Conservation (phyloP, 1,140 invertebrate genomes). For the Heliconius nattereri region DNA sequence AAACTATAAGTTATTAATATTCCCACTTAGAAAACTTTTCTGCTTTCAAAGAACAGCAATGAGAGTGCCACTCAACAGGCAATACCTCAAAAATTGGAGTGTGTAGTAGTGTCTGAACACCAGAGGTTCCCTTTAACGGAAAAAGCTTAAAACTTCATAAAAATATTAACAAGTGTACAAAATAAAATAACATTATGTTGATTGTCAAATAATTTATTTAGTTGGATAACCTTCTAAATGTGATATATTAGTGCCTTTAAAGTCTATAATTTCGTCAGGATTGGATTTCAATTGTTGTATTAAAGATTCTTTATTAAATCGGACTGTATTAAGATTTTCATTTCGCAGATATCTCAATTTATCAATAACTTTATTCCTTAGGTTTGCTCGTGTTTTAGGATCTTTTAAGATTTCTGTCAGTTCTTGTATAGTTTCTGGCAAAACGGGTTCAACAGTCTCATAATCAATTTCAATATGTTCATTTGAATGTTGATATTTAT, state of each 20-base stretch:
- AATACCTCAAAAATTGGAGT: no score
- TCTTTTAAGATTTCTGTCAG: constrained; percentile 54
- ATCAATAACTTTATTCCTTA: constrained; percentile 55
- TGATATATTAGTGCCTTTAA: constrained; percentile 66
- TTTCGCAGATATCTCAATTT: constrained; percentile 59
- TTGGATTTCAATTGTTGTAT: constrained; percentile 58
- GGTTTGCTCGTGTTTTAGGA: constrained; percentile 40
- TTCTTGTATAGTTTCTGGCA: constrained; percentile 56
- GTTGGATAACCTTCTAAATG: constrained; percentile 59
- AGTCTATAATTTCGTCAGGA: constrained; percentile 59
- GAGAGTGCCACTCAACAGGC: no score
- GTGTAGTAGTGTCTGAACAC: no score
- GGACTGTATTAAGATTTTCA: constrained; percentile 57
- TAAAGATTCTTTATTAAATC: constrained; percentile 56
- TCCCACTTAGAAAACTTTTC: no score
- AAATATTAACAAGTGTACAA: neutral
- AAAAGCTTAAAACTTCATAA: no score
- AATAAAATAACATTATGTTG: neutral
- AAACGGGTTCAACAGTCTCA: constrained; percentile 38
- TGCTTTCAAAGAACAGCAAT: no score
- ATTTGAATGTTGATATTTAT: constrained; percentile 15
- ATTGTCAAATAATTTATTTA: constrained; percentile 8
- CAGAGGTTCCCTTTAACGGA: no score
- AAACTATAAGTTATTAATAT: no score
- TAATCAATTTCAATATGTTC: constrained; percentile 50